Conservation (phyloP, 2,888 invertebrate species). For the Lepidonotus clava region DNA sequence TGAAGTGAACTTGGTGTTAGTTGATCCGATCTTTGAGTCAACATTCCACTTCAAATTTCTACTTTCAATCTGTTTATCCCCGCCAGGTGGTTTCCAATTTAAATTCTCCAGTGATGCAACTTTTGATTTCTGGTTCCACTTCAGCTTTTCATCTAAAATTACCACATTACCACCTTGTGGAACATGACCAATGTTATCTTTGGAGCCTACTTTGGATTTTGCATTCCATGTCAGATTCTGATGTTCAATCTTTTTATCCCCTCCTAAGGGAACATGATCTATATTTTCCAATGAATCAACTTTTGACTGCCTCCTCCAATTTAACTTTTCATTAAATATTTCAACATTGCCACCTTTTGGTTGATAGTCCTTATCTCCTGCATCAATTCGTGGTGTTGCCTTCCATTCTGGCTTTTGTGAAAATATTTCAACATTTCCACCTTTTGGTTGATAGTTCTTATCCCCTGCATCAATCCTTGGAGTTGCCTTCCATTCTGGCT, state of each 20-base stretch:
- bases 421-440: not conserved
- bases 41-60: not conserved
- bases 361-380: not conserved
- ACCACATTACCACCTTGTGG: too few species aligned
- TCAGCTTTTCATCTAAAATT: too few species aligned
- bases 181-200: not conserved
- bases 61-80: not conserved
- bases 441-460: not conserved
- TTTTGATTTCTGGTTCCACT: not conserved
- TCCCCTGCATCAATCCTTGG: slow-evolving; percentile 13
- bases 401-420: slow-evolving; percentile 15
- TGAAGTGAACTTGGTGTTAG: not conserved
- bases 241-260: not conserved
- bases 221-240: not conserved
- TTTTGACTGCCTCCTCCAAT: slow-evolving; percentile 58
- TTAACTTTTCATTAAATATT: not conserved
- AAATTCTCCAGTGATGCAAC: not conserved
- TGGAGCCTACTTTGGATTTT: not conserved
- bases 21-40: not conserved
- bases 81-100: not conserved
- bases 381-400: not conserved
- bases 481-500: slow-evolving; percentile 13
- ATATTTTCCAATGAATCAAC: not conserved
- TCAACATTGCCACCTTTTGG: not conserved
- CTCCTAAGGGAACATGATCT: not conserved